phyloP scores from a whole-genome alignment of 2,797 vertebrate species.

The Poecile montanus region DNA sequence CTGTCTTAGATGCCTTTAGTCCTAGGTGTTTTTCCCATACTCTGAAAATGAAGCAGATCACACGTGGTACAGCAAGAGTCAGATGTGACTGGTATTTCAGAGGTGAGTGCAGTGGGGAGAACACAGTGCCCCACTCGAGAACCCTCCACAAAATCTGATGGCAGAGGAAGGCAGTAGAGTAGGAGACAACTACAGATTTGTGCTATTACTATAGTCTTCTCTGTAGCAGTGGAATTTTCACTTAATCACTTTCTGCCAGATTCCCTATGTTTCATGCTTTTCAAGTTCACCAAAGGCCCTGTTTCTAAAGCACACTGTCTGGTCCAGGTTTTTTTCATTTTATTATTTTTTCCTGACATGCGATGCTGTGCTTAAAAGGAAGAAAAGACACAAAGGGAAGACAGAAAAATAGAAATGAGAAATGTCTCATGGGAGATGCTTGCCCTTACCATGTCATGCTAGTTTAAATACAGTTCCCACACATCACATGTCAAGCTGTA shows the following conservation, averaged over 20 bases:
- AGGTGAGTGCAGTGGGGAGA: neutral
- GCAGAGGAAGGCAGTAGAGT: neutral
- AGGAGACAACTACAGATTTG: neutral
- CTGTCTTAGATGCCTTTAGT: neutral
- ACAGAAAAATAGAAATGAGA: slow-evolving; percentile 27
- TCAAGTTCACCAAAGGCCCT: neutral
- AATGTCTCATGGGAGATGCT: slow-evolving; percentile 19
- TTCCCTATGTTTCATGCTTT: neutral
- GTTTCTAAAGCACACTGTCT: neutral
- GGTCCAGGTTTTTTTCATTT: neutral
- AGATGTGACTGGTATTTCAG: neutral
- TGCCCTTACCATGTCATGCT: slow-evolving; percentile 38
- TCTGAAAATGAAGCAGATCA: neutral
- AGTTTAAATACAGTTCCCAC: slow-evolving; percentile 56
- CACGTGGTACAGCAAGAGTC: neutral
- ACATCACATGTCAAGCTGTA: slow-evolving; percentile 44
- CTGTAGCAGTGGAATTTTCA: neutral
- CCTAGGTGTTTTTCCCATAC: neutral
- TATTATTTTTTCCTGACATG: neutral
- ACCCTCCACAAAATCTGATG: neutral
- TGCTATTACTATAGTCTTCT: neutral
- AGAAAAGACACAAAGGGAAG: neutral
- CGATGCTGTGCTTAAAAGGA: neutral
- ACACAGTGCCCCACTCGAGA: neutral
- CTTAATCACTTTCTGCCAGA: neutral